phyloP scores from a whole-genome alignment of 1,140 invertebrate genomes.

The Psix sp. region DNA sequence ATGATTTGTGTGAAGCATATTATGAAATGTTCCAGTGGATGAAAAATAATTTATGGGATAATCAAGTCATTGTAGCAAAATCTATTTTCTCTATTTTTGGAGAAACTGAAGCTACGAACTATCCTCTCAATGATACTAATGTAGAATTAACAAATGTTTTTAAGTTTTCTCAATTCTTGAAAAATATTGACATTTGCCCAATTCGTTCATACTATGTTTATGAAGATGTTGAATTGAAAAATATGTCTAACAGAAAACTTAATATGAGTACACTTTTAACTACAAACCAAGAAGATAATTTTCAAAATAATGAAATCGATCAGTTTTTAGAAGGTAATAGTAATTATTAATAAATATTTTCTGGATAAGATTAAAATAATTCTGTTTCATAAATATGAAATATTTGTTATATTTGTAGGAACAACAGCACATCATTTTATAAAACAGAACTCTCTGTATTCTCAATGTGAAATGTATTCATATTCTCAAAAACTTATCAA shows the following conservation, averaged over 20 bases:
- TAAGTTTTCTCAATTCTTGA: background rate
- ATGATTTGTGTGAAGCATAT: too few species aligned
- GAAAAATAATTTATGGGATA: constrained; percentile 67
- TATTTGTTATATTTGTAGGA: constrained; percentile 61
- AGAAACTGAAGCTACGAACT: constrained; percentile 72
- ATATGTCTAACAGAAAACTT: too few species aligned
- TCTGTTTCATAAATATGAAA: background rate
- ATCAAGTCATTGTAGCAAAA: constrained; percentile 66
- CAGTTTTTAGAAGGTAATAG: too few species aligned
- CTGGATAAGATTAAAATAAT: too few species aligned
- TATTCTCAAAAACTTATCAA: constrained; percentile 70
- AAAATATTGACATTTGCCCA: background rate
- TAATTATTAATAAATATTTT: too few species aligned
- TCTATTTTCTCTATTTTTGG: constrained; percentile 73
- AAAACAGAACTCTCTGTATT: constrained; percentile 65
- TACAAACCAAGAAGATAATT: too few species aligned
- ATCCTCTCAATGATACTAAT: constrained; percentile 53
- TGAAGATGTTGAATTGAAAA: too few species aligned
- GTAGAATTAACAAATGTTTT: background rate
- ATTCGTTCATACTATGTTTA: background rate
- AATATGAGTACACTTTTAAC: too few species aligned
- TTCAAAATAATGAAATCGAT: too few species aligned
- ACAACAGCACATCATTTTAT: constrained; percentile 72
- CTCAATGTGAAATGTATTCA: constrained; percentile 73
- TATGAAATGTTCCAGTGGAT: constrained; percentile 73